Evolutionary conservation across 2,797 vertebrate species (phyloP), one percentile per base, ranked within the genome.

Genomic region (Dermochelys coriacea): DNA sequence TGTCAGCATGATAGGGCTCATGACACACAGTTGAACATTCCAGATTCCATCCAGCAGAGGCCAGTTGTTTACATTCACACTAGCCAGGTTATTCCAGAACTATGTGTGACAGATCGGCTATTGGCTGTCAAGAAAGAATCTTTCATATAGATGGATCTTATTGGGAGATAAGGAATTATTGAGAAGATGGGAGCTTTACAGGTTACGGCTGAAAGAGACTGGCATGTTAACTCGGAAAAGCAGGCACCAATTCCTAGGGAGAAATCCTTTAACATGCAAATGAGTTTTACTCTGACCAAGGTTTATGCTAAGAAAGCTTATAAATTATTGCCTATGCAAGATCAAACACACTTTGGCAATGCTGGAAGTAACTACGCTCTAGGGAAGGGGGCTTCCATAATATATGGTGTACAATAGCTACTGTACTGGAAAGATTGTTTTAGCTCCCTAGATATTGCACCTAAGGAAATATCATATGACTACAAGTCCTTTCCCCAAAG

Each of bases 401-500:
- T 41, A 71, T 37, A 71, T 41, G 37, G 64, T 52, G 2, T 49
- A 16, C 16, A 49, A 45, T 8, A 31, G 74, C 74, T 49, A 47
- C 27, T 47, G 6, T 77, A 18, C 4, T 9, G 14, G 41, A 77
- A 45, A 77, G 45, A 31, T 49, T 49, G 45, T 31, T 29, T 77
- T 18, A 49, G 45, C 45, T 77, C 8, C 10, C 4, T 12, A 21
- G 49, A 1, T 57, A 82, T 25, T 2, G 25, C 9, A 49, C 6
- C 12, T n/a, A 16, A 89, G 8, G 15, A 88, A 77, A 50, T 37
- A 5, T 64, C 55, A 3, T 6, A 12, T 18, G 12, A 6, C 29
- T 3, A 47, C 47, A 29, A 0, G 0, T 12, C 8, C 29, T 1
- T 74, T 80, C 10, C 81, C 50, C 18, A 1, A 3, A 74, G 50